Evolutionary conservation across 1,140 invertebrate species (phyloP), one percentile per base, ranked within the genome.

Genomic region (Bombus waltoni): DNA sequence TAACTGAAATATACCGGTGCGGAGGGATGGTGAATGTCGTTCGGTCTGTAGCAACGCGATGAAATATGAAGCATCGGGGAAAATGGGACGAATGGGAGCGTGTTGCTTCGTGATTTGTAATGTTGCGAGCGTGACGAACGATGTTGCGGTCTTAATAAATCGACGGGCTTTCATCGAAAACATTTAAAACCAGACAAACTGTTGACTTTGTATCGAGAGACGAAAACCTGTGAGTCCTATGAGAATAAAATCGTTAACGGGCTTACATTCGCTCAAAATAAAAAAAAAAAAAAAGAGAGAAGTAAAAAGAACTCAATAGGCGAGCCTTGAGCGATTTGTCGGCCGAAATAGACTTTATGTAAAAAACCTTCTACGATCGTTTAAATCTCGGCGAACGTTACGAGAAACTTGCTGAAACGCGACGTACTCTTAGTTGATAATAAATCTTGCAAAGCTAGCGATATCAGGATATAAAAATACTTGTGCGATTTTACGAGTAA

Each of bases 121-220:
- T 53, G 75, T n/a, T 28, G 66, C 8, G n/a, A 68, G 6, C 57
- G 47, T 59, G 75, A 70, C 38, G 59, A 47, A 79, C 75, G 38
- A 47, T 44, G 47, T 68, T 28, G 35, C 35, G 65, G 44, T 70
- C 40, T 53, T 78, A 65, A 82, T 82, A 82, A 82, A 82, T 82
- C 44, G 66, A 25, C 53, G 35, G 38, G 22, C 57, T 35, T 65
- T 47, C 70, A n/a, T 74, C 28, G 70, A 22, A 9, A 18, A 8
- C 38, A 42, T 62, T 80, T 44, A 57, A 44, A 81, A 9, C 25
- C 3, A 28, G 42, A 28, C 10, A 71, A 38, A 25, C 22, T n/a
- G 32, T 70, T 68, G 62, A 15, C 22, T 62, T 68, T 35, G 18
- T 22, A 40, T 1, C 10, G 32, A 38, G 35, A 38, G 10, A 38